Conservation (phyloP, 1,140 invertebrate species). For the Metopolophium dirhodum region DNA sequence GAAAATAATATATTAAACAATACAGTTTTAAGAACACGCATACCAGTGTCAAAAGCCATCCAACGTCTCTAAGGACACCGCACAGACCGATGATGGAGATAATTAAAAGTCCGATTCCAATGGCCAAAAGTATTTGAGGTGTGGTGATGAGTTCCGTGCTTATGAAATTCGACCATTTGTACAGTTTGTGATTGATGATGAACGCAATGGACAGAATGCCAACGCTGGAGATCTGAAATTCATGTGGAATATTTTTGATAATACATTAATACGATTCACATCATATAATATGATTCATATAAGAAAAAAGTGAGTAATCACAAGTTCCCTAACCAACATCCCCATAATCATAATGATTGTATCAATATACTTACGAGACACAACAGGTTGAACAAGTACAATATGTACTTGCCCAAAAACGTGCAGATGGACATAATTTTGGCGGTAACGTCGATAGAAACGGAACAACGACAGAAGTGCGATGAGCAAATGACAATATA, state of each 20-base stretch:
- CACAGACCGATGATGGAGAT: slow-evolving; percentile 86
- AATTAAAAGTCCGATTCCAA: slow-evolving; percentile 76
- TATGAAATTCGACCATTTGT: slow-evolving; percentile 56
- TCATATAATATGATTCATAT: not conserved
- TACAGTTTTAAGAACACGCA: slow-evolving; percentile 14
- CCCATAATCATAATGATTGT: not conserved
- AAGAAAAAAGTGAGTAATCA: not conserved
- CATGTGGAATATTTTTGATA: not conserved
- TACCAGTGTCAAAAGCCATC: slow-evolving; percentile 83
- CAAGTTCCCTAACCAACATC: not conserved
- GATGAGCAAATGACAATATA: not conserved
- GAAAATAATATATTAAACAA: not conserved
- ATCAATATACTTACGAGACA: slow-evolving; percentile 46
- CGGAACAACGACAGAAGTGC: not conserved
- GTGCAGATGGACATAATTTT: slow-evolving; percentile 33
- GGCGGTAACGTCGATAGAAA: not conserved
- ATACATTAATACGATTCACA: too few relatives aligned
- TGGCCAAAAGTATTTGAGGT: slow-evolving; percentile 76
- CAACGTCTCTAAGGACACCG: slow-evolving; percentile 80
- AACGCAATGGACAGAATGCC: slow-evolving; percentile 45
- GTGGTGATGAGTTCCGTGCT: slow-evolving; percentile 75
- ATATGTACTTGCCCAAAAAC: slow-evolving; percentile 57
- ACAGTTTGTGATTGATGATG: slow-evolving; percentile 39
- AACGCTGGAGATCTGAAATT: slow-evolving; percentile 47
- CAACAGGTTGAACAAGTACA: slow-evolving; percentile 56